Evolutionary conservation across 2,113 vertebrate genomes (phyloP), one percentile per base, ranked within the genome.

Genomic region (Rynchops niger): DNA sequence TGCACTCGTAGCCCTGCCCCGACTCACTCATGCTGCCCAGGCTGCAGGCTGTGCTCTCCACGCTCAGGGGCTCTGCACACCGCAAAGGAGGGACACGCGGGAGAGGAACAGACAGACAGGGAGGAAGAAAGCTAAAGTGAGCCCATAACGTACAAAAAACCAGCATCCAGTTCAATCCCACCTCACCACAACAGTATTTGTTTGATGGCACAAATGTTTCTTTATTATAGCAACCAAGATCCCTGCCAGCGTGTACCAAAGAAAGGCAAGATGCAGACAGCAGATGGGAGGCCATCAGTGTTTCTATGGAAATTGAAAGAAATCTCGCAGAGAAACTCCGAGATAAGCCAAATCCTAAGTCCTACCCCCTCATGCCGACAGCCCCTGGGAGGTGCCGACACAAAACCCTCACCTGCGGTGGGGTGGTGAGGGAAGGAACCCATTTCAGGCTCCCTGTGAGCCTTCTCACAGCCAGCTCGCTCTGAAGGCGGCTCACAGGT

Each of bases 1-100:
- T 97, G 95, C 96, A 98, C 65, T 98, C 97, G 0, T 97, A 98
- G 83, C 96, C 97, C 53, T 97, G 98, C 82, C 96, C 97, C 0
- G 96, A 98, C 15, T 98, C 97, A 0, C 94, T 90, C 16, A 87
- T 84, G 82, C 97, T 96, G 72, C 92, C 86, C 38, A 97, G 72
- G 85, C 96, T 96, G 92, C 95, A 97, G 56, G 96, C 94, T 0
- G 86, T 70, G 49, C 97, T 91, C 40, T 97, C 98, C 80, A 93
- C 93, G 0, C 96, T 97, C 85, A 91, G 86, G 0, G 97, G 97
- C 61, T 98, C 98, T 98, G 93, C 21, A 4, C 9, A 4, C 12
- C 47, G 0, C 36, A 23, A 15, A 30, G 34, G 36, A 25, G 17
- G n/a, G 59, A 61, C 45, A 22, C 0, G 5, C 1, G 11, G 62